Evolutionary conservation across 1,140 invertebrate species (phyloP), one percentile per base, ranked within the genome.

Genomic region (Microvelia longipes): DNA sequence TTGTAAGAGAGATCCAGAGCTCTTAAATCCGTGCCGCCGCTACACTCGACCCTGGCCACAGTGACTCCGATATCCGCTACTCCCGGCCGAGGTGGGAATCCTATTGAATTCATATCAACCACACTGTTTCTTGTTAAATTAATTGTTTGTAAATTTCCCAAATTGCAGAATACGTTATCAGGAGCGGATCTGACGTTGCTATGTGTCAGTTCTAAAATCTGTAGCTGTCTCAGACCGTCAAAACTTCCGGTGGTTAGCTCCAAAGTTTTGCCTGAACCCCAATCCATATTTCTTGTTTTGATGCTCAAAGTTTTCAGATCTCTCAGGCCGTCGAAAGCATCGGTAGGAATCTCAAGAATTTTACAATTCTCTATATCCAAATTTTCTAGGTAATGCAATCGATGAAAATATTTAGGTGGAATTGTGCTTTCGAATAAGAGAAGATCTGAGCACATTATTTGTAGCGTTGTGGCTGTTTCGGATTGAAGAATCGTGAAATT

Each of bases 41-140:
- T 70, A 68, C 75, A 77, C 70, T 76, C 73, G 61, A 70, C 66
- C 50, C 71, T 69, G 61, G 66, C 71, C 70, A 35, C 68, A 68
- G 73, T 72, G 67, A 70, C 64, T 66, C 80, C 83, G 77, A 71
- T 81, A 78, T 75, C 78, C 80, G 79, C 78, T 73, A 81, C 66
- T 82, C 80, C 69, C 71, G 83, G 83, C 67, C 81, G 82, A 71
- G 79, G 74, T 29, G 83, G 80, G 75, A 90, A 85, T 11, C 91
- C 90, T 68, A 93, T 81, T 71, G 89, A 85, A 30, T 88, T 85
- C 5, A 91, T 81, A 61, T 87, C 87, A 65, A 83, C 83, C 71
- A 95, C 86, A 74, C 86, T 85, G 79, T 94, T 94, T 27, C 85
- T 82, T 13, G 91, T 93, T 71, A 94, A 82, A 81, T 96, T 94